Base-by-base conservation (phyloP, 2,113 vertebrate genomes). In the Taxidea taxus region DNA sequence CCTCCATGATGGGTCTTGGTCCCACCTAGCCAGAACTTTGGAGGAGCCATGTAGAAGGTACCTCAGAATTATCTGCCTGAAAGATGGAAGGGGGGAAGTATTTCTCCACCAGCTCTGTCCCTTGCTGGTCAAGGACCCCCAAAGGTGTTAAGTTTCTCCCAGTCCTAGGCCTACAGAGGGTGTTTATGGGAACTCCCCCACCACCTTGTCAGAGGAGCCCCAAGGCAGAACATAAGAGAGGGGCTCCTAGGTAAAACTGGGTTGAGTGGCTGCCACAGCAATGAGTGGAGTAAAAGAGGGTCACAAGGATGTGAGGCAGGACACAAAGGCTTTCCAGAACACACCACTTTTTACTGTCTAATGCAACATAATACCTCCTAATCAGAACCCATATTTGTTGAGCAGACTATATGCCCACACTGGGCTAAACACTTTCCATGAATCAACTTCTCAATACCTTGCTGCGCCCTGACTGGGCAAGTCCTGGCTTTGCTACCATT, bases 231-330 rank as follows among this genome's bases (percentile, higher is more conserved):
- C 15, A 9, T 34, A 23, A 29, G 21, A 34, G 25, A 25, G 64
- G 13, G 0, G 0, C 21, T 15, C 44, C 64, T 12, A 58, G 51
- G 29, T 9, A 42, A 1, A 18, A 20, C 8, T 31, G 12, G 34
- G 29, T 4, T 75, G 27, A 31, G 34, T 9, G 13, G 49, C 54
- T 89, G 27, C 29, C 75, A 25, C 2, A 37, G 25, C 39, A 47
- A 14, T 12, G 60, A 18, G 51, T 18, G 12, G 9, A 34, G 2
- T 47, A 8, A 54, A 49, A 34, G 29, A 5, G 12, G 34, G 29
- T 62, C 27, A 77, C 3, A 0, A 60, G 42, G 66, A 37, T 23
- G 14, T 14, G 34, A 62, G n/a, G 27, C 20, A 42, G 34, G 34
- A 49, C 6, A 27, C 4, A 23, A 14, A 27, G 34, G 60, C 18